Conservation (phyloP, 1,140 invertebrate genomes). For the Agrilus planipennis region DNA sequence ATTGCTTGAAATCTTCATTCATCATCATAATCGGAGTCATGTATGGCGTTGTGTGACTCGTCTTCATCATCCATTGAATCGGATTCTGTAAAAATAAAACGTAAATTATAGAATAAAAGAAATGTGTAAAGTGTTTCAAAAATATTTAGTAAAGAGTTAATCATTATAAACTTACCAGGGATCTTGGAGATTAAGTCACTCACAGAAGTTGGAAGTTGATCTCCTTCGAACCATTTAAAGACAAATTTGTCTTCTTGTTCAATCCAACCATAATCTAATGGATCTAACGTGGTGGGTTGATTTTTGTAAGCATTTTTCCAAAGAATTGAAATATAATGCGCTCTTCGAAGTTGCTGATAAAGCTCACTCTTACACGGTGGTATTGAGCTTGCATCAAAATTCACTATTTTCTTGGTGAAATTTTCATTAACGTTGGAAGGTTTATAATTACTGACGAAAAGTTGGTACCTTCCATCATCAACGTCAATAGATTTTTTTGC, state of each 20-base stretch:
- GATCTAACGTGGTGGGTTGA: background rate
- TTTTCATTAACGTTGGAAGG: constrained; percentile 14
- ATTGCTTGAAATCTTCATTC: too few species aligned
- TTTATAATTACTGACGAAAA: constrained; percentile 13
- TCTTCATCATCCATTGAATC: too few species aligned
- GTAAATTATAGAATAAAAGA: too few species aligned
- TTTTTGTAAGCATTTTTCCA: background rate
- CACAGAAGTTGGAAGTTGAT: constrained; percentile 1
- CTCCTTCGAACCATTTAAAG: background rate
- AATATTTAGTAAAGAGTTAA: too few species aligned
- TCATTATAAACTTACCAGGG: too few species aligned
- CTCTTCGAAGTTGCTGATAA: constrained; percentile 14
- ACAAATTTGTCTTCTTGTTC: background rate
- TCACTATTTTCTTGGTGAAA: background rate
- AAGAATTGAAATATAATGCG: background rate
- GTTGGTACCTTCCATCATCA: constrained; percentile 11
- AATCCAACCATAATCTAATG: background rate
- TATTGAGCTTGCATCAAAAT: background rate
- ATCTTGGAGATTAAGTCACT: background rate
- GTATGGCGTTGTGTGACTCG: too few species aligned
- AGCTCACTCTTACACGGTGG: constrained; percentile 21
- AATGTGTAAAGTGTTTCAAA: too few species aligned
- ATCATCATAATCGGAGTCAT: too few species aligned
- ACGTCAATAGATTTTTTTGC: constrained; percentile 10
- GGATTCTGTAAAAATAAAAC: too few species aligned